Base-by-base conservation (phyloP, 2,113 vertebrate species). In the Takifugu flavidus region DNA sequence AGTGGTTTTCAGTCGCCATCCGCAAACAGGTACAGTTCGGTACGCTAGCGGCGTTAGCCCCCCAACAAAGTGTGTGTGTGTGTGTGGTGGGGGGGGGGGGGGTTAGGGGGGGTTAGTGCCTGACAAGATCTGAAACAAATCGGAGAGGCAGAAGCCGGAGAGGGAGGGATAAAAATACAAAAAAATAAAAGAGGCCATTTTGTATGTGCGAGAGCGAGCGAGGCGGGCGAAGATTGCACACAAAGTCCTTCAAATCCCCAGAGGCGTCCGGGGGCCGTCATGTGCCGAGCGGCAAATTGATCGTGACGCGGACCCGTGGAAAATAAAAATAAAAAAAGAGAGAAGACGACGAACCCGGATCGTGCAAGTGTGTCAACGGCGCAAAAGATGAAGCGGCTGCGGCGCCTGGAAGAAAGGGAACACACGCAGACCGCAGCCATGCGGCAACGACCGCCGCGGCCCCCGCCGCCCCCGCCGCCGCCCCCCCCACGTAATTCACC, bases 251-350 rank as follows among this genome's bases (percentile, higher is more conserved):
- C 75, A 82, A 87, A 87, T 86, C 86, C 87, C 83, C 84, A 2
- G 79, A 86, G 87, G 85, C 83, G 80, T 78, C 70, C 66, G 70
- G 66, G 80, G 80, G 81, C 74, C 84, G 77, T 90, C 89, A 90
- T 86, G 82, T 83, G 84, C 76, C 75, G 83, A 86, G 84, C 82
- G 85, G 81, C 71, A 90, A 90, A 90, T 90, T 88, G 87, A 90
- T 90, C 77, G 61, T 80, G 86, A 90, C 88, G 87, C 53, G 72
- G 80, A 76, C 62, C 61, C 57, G 72, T 70, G 78, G 67, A 68
- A 68, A 72, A 82, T 80, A 73, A 69, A 71, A 74, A n/a, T 1
- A 46, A n/a, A 46, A n/a, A 46, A n/a, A 46, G 14, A 47, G 3
- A 47, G 5, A 47, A 52, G 84, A 77, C 72, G 82, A 82, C 71